Percentiles rank a stretch among this genome's conserved stretches.
Evolutionary conservation across 2,113 vertebrate species (phyloP).

Genomic region (Sander vitreus): DNA sequence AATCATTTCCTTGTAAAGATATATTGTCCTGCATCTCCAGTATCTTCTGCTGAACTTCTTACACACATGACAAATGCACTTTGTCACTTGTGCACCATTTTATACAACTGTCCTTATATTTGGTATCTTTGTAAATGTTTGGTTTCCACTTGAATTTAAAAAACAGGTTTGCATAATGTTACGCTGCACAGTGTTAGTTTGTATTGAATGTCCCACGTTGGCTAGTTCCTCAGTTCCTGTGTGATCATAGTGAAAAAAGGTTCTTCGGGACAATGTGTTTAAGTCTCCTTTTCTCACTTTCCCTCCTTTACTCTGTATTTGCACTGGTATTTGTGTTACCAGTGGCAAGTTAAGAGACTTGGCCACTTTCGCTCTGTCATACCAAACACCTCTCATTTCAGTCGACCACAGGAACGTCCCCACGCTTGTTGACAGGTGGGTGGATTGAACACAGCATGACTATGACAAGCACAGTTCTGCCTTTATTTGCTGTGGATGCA

Average conservation of each 20-base stretch:
- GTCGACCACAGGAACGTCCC: conserved; percentile 23
- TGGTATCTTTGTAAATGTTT: neutral
- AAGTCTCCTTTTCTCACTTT: neutral
- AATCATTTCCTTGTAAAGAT: neutral
- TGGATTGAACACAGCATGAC: neutral
- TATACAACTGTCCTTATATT: neutral
- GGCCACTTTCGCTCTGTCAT: conserved; percentile 27
- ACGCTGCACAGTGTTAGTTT: neutral
- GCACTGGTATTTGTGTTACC: conserved; percentile 8
- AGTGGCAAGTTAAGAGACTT: conserved; percentile 8
- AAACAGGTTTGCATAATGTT: neutral
- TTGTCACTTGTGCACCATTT: neutral
- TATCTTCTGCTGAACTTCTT: neutral
- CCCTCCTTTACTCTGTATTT: neutral
- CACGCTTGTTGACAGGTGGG: conserved; percentile 12
- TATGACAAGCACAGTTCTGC: neutral
- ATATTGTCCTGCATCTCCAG: neutral
- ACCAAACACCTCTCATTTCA: conserved; percentile 12
- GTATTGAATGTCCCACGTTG: neutral
- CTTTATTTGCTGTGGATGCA: neutral
- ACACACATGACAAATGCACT: neutral
- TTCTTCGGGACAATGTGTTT: neutral
- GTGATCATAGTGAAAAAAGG: neutral
- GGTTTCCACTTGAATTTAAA: neutral
- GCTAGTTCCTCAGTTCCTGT: neutral